phyloP scores from a whole-genome alignment of 1,140 invertebrate species.

The Ceratina calcarata region DNA sequence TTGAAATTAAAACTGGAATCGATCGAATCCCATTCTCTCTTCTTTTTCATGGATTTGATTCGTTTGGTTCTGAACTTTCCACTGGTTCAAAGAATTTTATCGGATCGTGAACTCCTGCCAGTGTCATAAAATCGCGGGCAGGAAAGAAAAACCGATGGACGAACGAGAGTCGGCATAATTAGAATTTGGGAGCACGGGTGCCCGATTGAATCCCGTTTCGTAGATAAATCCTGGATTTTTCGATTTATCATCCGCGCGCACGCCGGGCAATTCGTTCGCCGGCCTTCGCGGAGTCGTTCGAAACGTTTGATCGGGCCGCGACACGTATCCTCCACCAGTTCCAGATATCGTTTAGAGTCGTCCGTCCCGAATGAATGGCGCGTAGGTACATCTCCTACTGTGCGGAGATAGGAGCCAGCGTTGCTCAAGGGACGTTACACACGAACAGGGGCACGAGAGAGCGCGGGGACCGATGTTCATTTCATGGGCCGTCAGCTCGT shows the following conservation, averaged over 20 bases:
- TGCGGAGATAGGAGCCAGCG: conserved; percentile 30
- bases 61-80: not conserved
- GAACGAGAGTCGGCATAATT: too few species aligned
- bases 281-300: conserved; percentile 20
- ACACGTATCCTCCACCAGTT: conserved; percentile 33
- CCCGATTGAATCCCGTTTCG: conserved; percentile 16
- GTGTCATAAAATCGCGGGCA: conserved; percentile 69
- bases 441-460: conserved; percentile 11
- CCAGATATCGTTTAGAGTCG: conserved; percentile 31
- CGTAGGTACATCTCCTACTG: conserved; percentile 26
- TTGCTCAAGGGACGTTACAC: conserved; percentile 50
- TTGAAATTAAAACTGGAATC: too few species aligned
- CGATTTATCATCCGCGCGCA: conserved; percentile 21
- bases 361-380: conserved; percentile 43
- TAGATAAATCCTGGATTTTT: conserved; percentile 11
- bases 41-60: not conserved
- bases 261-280: conserved; percentile 12
- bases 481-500: conserved; percentile 78
- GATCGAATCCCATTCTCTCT: too few species aligned
- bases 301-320: conserved; percentile 20
- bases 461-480: conserved; percentile 73
- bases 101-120: conserved; percentile 71
- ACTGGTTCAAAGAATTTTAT: conserved; percentile 63
- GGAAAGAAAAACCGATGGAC: conserved; percentile 53
- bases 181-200: not conserved